A percentile compares a stretch with the other conserved stretches of the same genome.
Conservation (phyloP, 2,888 invertebrate species). For the Xylota sylvarum region DNA sequence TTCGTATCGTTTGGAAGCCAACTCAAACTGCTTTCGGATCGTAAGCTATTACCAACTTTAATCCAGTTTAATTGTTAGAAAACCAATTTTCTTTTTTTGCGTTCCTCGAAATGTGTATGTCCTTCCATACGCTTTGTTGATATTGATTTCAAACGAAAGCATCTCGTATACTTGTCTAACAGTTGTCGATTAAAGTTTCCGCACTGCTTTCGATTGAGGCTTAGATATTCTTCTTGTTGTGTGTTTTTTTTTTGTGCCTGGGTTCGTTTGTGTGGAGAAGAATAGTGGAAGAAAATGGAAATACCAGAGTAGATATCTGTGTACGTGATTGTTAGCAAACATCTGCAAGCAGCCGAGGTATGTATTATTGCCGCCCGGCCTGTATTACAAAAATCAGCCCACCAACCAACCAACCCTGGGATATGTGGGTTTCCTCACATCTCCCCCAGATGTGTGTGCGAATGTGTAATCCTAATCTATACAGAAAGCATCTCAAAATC, state of each 20-base stretch:
- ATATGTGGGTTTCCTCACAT: constrained; percentile 54
- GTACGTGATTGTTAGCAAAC: constrained; percentile 62
- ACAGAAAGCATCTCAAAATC: constrained; percentile 73
- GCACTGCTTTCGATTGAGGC: constrained; percentile 39
- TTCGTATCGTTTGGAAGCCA: not conserved
- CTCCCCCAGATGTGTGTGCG: constrained; percentile 32
- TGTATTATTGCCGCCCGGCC: constrained; percentile 2
- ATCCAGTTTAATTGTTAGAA: constrained; percentile 54
- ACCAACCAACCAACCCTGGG: constrained; percentile 3
- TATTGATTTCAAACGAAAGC: constrained; percentile 58
- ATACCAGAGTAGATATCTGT: constrained; percentile 46
- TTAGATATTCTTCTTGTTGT: constrained; percentile 31
- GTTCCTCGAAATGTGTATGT: not conserved
- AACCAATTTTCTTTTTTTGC: constrained; percentile 25
- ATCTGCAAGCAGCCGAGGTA: constrained; percentile 50
- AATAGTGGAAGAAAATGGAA: constrained; percentile 34
- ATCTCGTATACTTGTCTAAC: constrained; percentile 42
- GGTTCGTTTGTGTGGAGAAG: constrained; percentile 16
- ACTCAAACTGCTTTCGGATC: not conserved
- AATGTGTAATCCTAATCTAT: constrained; percentile 66
- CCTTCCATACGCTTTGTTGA: constrained; percentile 5
- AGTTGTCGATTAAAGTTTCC: constrained; percentile 53
- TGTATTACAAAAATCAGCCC: constrained; percentile 33
- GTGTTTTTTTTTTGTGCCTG: not conserved
- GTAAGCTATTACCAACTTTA: constrained; percentile 37